Evolutionary conservation across 2,797 vertebrate species (phyloP).

Genomic region (Galaxias olidus): DNA sequence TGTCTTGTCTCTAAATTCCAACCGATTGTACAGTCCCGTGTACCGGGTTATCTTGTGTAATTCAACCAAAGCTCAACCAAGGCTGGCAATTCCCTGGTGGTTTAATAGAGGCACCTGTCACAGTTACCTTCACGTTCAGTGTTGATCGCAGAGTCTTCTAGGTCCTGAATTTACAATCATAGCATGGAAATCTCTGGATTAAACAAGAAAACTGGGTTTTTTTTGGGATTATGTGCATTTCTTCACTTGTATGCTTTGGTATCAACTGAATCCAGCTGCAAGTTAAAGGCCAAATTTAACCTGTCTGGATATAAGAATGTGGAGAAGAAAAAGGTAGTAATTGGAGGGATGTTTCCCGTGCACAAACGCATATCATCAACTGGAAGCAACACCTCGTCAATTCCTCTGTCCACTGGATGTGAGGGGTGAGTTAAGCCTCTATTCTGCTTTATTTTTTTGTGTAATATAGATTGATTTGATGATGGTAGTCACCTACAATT

Average conservation of each 20-base stretch:
- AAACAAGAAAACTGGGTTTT: constrained; percentile 35
- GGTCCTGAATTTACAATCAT: constrained; percentile 23
- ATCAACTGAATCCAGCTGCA: constrained; percentile 67
- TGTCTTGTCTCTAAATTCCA: too few relatives aligned
- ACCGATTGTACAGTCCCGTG: constrained; percentile 7
- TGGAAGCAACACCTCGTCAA: constrained; percentile 71
- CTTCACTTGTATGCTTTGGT: constrained; percentile 30
- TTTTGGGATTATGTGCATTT: constrained; percentile 64
- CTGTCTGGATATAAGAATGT: constrained; percentile 80
- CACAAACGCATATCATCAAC: constrained; percentile 72
- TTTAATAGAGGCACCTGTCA: constrained; percentile 55
- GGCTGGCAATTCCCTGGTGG: constrained; percentile 57
- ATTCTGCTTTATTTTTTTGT: neutral
- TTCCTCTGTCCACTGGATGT: constrained; percentile 78
- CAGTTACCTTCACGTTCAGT: constrained; percentile 32
- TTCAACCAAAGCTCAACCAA: neutral
- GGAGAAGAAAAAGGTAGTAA: constrained; percentile 76
- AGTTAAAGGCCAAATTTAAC: constrained; percentile 86
- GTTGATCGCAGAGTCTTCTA: constrained; percentile 27
- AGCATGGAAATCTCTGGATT: constrained; percentile 57
- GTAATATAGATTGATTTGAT: neutral
- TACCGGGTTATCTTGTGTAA: constrained; percentile 35
- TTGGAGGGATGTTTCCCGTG: constrained; percentile 85
- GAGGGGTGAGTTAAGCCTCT: constrained; percentile 75
- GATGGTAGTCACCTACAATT: too few relatives aligned